Percentiles rank a stretch among this genome's conserved stretches.
These are phyloP conservation scores for Hyposmocoma kahamanoa DNA, from an alignment of 1,140 invertebrate genomes.

Conservation along the genomic window DNA sequence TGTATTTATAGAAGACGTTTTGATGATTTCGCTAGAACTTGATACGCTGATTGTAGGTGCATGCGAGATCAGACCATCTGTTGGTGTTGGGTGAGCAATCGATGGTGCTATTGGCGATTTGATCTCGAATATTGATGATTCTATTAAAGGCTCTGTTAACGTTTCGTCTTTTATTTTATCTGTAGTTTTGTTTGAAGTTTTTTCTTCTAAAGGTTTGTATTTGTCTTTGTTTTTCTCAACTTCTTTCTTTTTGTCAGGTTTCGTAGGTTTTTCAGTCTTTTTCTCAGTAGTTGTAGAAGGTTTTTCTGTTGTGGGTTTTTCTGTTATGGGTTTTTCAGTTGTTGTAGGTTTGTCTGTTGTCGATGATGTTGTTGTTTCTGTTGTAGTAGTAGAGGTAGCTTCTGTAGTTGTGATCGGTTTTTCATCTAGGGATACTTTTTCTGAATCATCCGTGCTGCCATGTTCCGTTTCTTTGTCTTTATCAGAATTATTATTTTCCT, in stretches of 20 bases:
- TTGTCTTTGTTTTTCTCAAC: conserved; percentile 45
- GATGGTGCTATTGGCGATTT: conserved; percentile 34
- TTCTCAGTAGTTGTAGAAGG: conserved; percentile 35
- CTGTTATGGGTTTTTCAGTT: conserved; percentile 24
- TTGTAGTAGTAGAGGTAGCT: conserved; percentile 25
- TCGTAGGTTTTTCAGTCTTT: conserved; percentile 42
- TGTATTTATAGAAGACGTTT: conserved; percentile 53
- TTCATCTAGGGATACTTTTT: conserved; percentile 20
- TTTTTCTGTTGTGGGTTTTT: conserved; percentile 18
- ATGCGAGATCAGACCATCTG: conserved; percentile 43
- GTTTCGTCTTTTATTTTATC: conserved; percentile 37
- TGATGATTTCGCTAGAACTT: conserved; percentile 20
- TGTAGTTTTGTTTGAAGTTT: conserved; percentile 22
- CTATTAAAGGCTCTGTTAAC: conserved; percentile 5
- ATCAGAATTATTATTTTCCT: conserved; percentile 24
- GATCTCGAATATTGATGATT: conserved; percentile 44
- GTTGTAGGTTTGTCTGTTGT: conserved; percentile 23
- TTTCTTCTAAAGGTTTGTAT: conserved; percentile 34
- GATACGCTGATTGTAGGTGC: conserved; percentile 17
- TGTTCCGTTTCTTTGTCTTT: conserved; percentile 22
- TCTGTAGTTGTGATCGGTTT: conserved; percentile 29
- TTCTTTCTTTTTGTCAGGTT: conserved; percentile 55
- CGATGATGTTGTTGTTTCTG: conserved; percentile 20
- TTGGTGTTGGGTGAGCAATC: conserved; percentile 46
- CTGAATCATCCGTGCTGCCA: no score